A percentile compares a stretch with the other conserved stretches of the same genome.
Conservation (phyloP, 2,113 vertebrate species). For the Ctenodactylus gundi region DNA sequence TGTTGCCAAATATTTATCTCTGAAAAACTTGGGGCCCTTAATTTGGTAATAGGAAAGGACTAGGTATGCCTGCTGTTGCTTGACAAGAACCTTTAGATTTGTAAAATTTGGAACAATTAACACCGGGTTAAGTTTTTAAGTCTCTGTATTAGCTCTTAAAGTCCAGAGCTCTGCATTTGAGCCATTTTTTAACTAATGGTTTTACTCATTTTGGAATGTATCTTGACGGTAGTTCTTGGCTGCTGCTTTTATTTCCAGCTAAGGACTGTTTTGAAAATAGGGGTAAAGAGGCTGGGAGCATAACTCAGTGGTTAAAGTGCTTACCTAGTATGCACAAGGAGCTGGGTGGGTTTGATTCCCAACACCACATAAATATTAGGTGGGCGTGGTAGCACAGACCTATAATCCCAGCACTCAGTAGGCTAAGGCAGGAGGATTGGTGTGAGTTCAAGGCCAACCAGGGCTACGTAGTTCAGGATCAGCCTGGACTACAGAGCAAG, state of each 20-base stretch:
- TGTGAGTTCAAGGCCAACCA: too few species aligned
- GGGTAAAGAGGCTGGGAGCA: too few species aligned
- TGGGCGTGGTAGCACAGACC: too few species aligned
- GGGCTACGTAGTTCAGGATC: too few species aligned
- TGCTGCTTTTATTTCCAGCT: slow-evolving; percentile 29
- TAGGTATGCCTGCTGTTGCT: background rate
- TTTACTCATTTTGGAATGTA: slow-evolving; percentile 15
- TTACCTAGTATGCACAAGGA: too few species aligned
- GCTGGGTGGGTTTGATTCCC: too few species aligned
- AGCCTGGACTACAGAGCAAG: too few species aligned
- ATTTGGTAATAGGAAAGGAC: background rate
- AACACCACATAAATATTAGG: too few species aligned
- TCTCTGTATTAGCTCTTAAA: too few species aligned
- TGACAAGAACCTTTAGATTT: background rate
- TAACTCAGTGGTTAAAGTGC: too few species aligned
- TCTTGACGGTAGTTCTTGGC: slow-evolving; percentile 8
- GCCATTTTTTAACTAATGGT: slow-evolving; percentile 23
- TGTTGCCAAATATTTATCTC: background rate
- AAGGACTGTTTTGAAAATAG: background rate
- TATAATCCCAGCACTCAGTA: too few species aligned
- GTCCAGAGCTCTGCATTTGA: slow-evolving; percentile 19
- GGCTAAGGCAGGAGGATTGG: too few species aligned
- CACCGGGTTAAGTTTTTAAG: background rate
- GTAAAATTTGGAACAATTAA: background rate
- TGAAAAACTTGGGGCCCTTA: background rate